Evolutionary conservation across 2,797 vertebrate genomes (phyloP), one percentile per base, ranked within the genome.

Genomic region (Molothrus aeneus): DNA sequence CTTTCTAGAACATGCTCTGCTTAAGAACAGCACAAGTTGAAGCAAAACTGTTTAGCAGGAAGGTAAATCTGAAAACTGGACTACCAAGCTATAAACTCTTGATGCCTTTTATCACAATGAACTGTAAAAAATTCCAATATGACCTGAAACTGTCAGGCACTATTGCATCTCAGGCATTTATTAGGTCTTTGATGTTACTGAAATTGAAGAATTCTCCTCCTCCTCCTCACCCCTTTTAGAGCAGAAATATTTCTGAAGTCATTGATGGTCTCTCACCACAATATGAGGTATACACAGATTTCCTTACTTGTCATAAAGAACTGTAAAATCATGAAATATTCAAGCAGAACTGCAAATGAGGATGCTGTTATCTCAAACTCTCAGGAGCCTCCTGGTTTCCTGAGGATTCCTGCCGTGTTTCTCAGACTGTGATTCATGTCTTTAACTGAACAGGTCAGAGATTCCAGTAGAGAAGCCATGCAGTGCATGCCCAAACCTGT

Each of bases 381-480:
- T 31, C 15, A 26, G 60, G 45, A 91, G 4, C 26, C 42, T 81
- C 13, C 7, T 71, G 72, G 17, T 86, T 93, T 88, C 60, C 69
- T 4, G 59, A 75, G 87, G 71, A 86, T 93, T 92, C 64, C 53
- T 61, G 40, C 38, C 51, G 43, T 47, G 29, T 89, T 91, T 84
- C 70, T 91, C 82, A 88, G 77, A 45, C 77, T 88, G 29, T 88
- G 95, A 92, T 91, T 92, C 88, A 73, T 68, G 59, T 45, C 42
- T 95, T 87, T 72, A 91, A 86, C 72, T 57, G 36, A 88, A 61
- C 47, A 86, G 91, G 89, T 93, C 93, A 90, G 89, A 92, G 78
- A 92, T 89, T 94, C 90, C 13, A 1, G 56, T 5, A 68, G 86
- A 89, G 82, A 88, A 91, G 56, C 73, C 64, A 75, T 79, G 85